These are phyloP conservation scores for Scomber scombrus DNA, from an alignment of 2,113 vertebrate species.

Conservation along the genomic window DNA sequence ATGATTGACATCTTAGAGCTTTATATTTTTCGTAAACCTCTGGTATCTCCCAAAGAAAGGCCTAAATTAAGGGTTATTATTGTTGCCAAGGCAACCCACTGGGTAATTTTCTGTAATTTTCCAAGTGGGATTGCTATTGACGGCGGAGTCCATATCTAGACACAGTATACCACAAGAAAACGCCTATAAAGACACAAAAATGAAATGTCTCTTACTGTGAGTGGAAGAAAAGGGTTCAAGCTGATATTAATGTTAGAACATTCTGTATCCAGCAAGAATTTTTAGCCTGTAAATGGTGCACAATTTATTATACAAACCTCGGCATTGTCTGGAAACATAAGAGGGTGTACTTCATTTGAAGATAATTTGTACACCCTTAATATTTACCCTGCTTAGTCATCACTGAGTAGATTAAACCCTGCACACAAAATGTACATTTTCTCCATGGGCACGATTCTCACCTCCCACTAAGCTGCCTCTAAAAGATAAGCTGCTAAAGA, in stretches of 20 bases:
- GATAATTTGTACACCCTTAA: slow-evolving; percentile 36
- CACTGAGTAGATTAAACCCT: slow-evolving; percentile 64
- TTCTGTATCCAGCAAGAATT: not conserved
- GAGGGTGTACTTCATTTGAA: slow-evolving; percentile 17
- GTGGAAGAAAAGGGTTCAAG: not conserved
- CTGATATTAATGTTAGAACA: not conserved
- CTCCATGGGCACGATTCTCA: slow-evolving; percentile 22
- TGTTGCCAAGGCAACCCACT: slow-evolving; percentile 84
- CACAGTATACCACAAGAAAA: slow-evolving; percentile 33
- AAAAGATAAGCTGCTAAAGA: slow-evolving; percentile 73
- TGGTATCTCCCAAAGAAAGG: slow-evolving; percentile 73
- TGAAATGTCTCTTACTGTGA: not conserved
- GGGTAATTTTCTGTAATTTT: slow-evolving; percentile 84
- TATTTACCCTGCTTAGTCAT: slow-evolving; percentile 71
- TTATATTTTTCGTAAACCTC: slow-evolving; percentile 60
- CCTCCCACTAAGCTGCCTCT: slow-evolving; percentile 60
- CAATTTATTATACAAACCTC: slow-evolving; percentile 27
- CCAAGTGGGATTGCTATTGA: slow-evolving; percentile 65
- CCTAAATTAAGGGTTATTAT: slow-evolving; percentile 83
- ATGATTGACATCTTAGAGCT: slow-evolving; percentile 41
- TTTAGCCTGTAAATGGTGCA: not conserved
- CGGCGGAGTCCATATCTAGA: slow-evolving; percentile 50
- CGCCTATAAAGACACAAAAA: slow-evolving; percentile 29
- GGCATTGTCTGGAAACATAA: slow-evolving; percentile 18
- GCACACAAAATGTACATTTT: slow-evolving; percentile 56